A percentile compares a stretch with the other conserved stretches of the same genome.
These are phyloP conservation scores for Trematomus bernacchii DNA, from an alignment of 2,797 vertebrate species.

Conservation along the genomic window DNA sequence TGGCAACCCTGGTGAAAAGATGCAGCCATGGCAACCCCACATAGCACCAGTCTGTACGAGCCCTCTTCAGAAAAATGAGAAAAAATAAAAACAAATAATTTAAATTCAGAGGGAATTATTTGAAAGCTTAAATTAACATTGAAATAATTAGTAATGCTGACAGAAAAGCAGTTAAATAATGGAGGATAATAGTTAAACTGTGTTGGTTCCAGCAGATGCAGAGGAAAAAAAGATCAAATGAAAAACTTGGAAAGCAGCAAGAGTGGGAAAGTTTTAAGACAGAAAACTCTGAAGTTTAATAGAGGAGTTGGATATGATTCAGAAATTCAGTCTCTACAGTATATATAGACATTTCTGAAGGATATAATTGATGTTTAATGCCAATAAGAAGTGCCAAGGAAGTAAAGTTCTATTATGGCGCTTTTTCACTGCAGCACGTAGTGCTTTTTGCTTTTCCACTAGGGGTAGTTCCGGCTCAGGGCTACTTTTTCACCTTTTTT, in stretches of 20 bases:
- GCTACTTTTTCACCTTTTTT: too few relatives aligned
- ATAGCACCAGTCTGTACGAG: neutral
- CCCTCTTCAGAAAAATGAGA: neutral
- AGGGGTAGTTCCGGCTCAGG: too few relatives aligned
- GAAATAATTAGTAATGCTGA: neutral
- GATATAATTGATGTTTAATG: neutral
- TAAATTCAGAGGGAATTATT: neutral
- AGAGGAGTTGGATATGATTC: constrained; percentile 3
- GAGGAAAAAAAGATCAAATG: constrained; percentile 2
- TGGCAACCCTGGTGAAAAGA: constrained; percentile 2
- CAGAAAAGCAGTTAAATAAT: neutral
- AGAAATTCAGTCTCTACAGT: neutral
- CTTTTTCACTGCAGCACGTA: too few relatives aligned
- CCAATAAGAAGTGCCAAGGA: constrained; percentile 1
- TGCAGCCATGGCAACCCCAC: constrained; percentile 1
- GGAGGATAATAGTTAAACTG: neutral
- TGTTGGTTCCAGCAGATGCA: neutral
- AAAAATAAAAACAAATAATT: neutral
- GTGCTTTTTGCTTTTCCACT: too few relatives aligned
- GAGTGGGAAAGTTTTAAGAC: neutral
- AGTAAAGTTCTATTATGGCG: neutral
- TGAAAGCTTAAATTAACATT: neutral
- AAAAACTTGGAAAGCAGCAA: neutral
- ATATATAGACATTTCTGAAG: neutral
- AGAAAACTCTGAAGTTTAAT: constrained; percentile 2